These are phyloP conservation scores for Ellobius talpinus DNA, from an alignment of 2,113 vertebrate species.

Conservation along the genomic window DNA sequence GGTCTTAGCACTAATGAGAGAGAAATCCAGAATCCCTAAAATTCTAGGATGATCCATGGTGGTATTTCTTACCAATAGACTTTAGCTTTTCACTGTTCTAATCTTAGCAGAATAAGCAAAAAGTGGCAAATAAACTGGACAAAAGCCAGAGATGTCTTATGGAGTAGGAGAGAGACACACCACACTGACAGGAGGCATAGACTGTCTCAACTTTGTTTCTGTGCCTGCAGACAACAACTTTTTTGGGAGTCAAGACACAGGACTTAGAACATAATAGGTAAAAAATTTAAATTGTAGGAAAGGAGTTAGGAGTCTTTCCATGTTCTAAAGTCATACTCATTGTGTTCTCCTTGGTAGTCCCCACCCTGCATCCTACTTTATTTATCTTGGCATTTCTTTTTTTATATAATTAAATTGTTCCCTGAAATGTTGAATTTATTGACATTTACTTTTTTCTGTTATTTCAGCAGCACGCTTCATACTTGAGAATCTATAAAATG, in stretches of 20 bases:
- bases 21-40: not conserved
- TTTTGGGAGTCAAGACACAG: not conserved
- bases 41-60: not conserved
- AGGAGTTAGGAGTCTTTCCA: not conserved
- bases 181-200: not conserved
- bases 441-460: too few species aligned
- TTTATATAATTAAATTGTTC: too few species aligned
- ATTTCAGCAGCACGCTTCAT: not conserved
- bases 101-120: not conserved
- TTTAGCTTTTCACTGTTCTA: not conserved
- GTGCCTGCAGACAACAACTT: not conserved
- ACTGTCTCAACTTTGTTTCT: not conserved
- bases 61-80: not conserved
- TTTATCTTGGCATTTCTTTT: not conserved
- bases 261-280: not conserved
- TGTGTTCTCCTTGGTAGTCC: not conserved
- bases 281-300: not conserved
- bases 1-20: not conserved
- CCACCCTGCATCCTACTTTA: not conserved
- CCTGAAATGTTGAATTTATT: too few species aligned
- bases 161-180: not conserved
- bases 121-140: not conserved
- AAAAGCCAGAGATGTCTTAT: not conserved
- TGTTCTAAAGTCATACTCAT: not conserved
- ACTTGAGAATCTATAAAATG: not conserved